Conservation (phyloP, 2,888 invertebrate genomes). For the Athalia cordata region DNA sequence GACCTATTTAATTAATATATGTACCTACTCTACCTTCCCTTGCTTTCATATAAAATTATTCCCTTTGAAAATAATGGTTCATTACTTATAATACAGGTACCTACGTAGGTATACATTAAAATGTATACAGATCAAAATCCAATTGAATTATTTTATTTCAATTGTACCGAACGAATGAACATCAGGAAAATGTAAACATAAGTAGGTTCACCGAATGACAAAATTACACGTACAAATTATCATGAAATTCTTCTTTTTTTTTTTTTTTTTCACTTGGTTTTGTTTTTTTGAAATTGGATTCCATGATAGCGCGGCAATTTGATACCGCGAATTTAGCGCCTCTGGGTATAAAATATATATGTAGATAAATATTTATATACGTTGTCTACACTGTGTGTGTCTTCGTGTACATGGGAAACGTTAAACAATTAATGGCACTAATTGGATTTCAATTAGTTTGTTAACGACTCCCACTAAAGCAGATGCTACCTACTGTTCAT, state of each 20-base stretch:
- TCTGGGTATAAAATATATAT: neutral
- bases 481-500: slow-evolving; percentile 36
- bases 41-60: no score
- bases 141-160: no score
- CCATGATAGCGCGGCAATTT: no score
- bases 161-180: no score
- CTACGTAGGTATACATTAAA: neutral
- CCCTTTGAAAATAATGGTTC: no score
- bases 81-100: slow-evolving; percentile 2
- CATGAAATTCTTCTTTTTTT: no score
- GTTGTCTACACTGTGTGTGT: neutral
- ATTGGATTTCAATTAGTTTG: slow-evolving; percentile 70
- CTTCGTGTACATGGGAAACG: slow-evolving; percentile 12
- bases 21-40: neutral
- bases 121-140: neutral
- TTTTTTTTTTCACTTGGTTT: no score
- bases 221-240: no score
- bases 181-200: no score
- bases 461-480: slow-evolving; percentile 56
- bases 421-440: slow-evolving; percentile 67
- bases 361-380: neutral
- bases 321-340: neutral
- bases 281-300: no score
- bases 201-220: no score
- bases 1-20: slow-evolving; percentile 5